These are phyloP conservation scores for Pelodytes ibericus DNA, from an alignment of 2,797 vertebrate species.

Conservation along the genomic window DNA sequence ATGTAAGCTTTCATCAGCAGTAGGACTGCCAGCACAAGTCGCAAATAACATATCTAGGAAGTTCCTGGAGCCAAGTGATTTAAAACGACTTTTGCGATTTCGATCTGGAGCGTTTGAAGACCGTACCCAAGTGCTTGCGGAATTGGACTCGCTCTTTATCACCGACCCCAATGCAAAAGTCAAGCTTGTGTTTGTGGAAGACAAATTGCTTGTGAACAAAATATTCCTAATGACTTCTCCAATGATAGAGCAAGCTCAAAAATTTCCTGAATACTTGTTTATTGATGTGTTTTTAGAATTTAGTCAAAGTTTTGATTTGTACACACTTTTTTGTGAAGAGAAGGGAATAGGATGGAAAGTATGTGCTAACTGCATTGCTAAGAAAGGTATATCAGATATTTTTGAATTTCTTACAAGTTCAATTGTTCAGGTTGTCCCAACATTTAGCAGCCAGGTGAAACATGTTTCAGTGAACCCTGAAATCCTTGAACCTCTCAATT, in stretches of 20 bases:
- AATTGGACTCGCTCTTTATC: slow-evolving; percentile 39
- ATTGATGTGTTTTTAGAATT: slow-evolving; percentile 44
- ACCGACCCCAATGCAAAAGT: slow-evolving; percentile 46
- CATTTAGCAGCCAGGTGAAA: slow-evolving; percentile 29
- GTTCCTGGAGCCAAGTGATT: slow-evolving; percentile 44
- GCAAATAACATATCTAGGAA: slow-evolving; percentile 53
- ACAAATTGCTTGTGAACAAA: slow-evolving; percentile 48
- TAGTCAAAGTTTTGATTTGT: slow-evolving; percentile 48
- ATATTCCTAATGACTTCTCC: slow-evolving; percentile 49
- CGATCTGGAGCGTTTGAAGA: slow-evolving; percentile 52
- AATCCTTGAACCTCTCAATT: slow-evolving; percentile 9
- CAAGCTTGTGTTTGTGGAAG: slow-evolving; percentile 51
- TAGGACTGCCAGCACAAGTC: slow-evolving; percentile 48
- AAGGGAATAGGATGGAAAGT: slow-evolving; percentile 40
- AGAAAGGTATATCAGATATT: slow-evolving; percentile 21
- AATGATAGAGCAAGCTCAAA: slow-evolving; percentile 24
- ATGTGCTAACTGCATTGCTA: slow-evolving; percentile 50
- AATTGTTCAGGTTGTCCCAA: slow-evolving; percentile 39
- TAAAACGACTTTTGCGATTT: slow-evolving; percentile 46
- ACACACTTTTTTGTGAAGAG: slow-evolving; percentile 43
- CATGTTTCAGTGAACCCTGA: slow-evolving; percentile 40
- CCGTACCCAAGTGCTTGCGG: slow-evolving; percentile 44
- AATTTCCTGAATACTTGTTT: slow-evolving; percentile 35
- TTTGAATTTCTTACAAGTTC: slow-evolving; percentile 36
- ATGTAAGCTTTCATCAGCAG: slow-evolving; percentile 15